Evolutionary conservation across 2,888 invertebrate species (phyloP), one percentile per base, ranked within the genome.

Genomic region (Stenurella melanura): DNA sequence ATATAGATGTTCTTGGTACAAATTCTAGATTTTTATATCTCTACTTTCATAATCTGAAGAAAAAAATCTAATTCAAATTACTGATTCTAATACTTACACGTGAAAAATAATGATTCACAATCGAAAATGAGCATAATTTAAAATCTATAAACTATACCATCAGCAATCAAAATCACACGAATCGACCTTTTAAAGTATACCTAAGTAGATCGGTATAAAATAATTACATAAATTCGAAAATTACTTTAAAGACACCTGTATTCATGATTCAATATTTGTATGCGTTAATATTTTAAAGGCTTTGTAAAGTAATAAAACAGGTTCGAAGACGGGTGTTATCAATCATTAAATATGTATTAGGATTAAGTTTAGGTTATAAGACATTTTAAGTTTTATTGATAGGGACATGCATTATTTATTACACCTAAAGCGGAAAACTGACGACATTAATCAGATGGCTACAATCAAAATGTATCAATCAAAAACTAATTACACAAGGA

Each of bases 341-440:
- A 38, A 66, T 58, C 73, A 66, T 63, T 66, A 73, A 66, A 66
- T 73, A 73, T 66, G 73, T 58, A 73, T 73, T 73, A 73, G 73
- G 73, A 72, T 72, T 63, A 70, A 63, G 54, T 26, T 69, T 54
- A 54, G 11, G 69, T n/a, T 26, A n/a, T 60, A 60, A 70, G 70
- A 18, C 70, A 15, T 70, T 70, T 70, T 60, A 30, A 57, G 58
- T 70, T 60, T 70, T 70, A 60, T 70, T 70, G 70, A 70, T 60
- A 38, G 60, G 54, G 17, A 19, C 42, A 26, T 60, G 38, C 58
- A 38, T 70, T 70, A 70, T 70, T 70, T 70, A 70, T 70, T 60
- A 70, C 58, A 60, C 19, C n/a, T 19, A 60, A 19, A 70, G 58
- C 70, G 70, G 38, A 58, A 70, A 70, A 60, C 58, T 57, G 70